Conservation (phyloP, 2,797 vertebrate genomes). For the Clarias fuscus region DNA sequence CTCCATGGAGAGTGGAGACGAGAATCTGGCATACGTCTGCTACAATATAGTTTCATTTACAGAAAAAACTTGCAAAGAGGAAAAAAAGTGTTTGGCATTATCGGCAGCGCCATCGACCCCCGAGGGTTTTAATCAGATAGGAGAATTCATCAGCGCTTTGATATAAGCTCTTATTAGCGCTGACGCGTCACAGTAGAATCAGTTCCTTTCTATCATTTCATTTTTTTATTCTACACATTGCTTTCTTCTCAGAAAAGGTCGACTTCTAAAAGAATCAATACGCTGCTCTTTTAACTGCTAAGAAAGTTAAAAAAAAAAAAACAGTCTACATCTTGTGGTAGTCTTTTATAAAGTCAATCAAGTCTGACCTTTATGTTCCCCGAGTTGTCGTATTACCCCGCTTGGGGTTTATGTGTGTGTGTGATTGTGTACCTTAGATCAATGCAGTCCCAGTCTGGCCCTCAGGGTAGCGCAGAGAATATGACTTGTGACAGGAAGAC, state of each 20-base stretch:
- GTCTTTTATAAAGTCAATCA: constrained; percentile 28
- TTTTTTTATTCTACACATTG: not conserved
- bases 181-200: not conserved
- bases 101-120: no score
- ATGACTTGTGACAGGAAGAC: not conserved
- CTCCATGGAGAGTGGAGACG: no score
- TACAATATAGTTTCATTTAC: no score
- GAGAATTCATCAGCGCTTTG: not conserved
- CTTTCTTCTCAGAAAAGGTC: not conserved
- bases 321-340: not conserved
- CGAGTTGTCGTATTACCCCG: constrained; percentile 7
- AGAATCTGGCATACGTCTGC: no score
- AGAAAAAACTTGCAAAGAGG: no score
- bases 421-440: not conserved
- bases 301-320: not conserved
- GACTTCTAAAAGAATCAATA: not conserved
- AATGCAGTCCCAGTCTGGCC: not conserved
- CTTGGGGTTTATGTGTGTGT: not conserved
- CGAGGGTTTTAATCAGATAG: not conserved
- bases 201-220: not conserved
- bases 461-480: not conserved
- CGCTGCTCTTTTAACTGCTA: constrained; percentile 7
- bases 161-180: not conserved
- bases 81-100: no score
- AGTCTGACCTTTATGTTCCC: constrained; percentile 43